A percentile compares a stretch with the other conserved stretches of the same genome.
These are phyloP conservation scores for Machimus atricapillus DNA, from an alignment of 2,888 invertebrate species.

Conservation along the genomic window DNA sequence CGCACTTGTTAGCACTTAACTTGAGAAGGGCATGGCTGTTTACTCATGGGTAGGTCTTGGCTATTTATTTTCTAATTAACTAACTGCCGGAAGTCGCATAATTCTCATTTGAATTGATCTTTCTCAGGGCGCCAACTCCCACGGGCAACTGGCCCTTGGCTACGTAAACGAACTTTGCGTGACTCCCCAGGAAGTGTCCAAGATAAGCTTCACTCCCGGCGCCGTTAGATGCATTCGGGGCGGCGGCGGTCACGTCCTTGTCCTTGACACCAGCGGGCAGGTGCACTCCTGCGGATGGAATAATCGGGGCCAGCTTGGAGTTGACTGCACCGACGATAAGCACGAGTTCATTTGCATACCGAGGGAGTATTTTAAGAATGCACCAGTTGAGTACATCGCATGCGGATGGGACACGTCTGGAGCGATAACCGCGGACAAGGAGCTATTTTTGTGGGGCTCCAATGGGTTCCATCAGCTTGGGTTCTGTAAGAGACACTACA, in stretches of 20 bases:
- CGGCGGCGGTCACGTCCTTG: conserved; percentile 79
- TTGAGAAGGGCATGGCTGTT: conserved; percentile 53
- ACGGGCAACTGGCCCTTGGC: conserved; percentile 80
- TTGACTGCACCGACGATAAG: conserved; percentile 54
- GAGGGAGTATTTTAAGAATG: conserved; percentile 67
- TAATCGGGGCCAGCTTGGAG: conserved; percentile 74
- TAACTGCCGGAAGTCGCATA: not conserved
- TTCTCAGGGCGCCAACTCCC: conserved; percentile 82
- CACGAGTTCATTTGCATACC: conserved; percentile 63
- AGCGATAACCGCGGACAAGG: conserved; percentile 73
- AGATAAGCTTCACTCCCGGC: conserved; percentile 56
- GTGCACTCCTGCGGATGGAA: conserved; percentile 83
- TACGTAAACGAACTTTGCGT: conserved; percentile 72
- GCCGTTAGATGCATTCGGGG: conserved; percentile 72
- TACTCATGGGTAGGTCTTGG: conserved; percentile 61
- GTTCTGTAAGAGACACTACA: conserved; percentile 63
- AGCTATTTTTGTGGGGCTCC: conserved; percentile 83
- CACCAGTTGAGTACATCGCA: conserved; percentile 71
- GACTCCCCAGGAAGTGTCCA: conserved; percentile 63
- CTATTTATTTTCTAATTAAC: not conserved
- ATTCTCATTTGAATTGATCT: not conserved
- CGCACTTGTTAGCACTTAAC: not conserved
- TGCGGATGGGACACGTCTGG: conserved; percentile 87
- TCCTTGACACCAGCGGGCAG: conserved; percentile 72
- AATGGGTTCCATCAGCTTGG: conserved; percentile 81